Evolutionary conservation across 2,797 vertebrate genomes (phyloP).

Genomic region (Enteromius thamalakanensis): DNA sequence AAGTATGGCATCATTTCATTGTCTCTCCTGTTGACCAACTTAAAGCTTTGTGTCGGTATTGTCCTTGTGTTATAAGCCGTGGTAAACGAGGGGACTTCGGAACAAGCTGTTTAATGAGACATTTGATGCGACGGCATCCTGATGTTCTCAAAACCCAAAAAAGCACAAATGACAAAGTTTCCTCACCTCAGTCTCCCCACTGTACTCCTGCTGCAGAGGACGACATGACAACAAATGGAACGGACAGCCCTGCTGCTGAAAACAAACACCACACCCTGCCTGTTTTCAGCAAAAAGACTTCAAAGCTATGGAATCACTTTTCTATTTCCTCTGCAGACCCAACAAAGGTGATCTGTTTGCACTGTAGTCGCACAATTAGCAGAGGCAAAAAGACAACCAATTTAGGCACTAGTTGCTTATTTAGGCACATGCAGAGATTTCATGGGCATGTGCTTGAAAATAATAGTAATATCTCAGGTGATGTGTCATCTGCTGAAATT

Average conservation of each 20-base stretch:
- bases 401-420: conserved; percentile 94
- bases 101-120: conserved; percentile 95
- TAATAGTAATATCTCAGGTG: conserved; percentile 81
- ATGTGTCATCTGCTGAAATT: conserved; percentile 78
- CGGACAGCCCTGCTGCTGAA: conserved; percentile 73
- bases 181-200: conserved; percentile 83
- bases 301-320: conserved; percentile 99
- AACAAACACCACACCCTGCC: conserved; percentile 81
- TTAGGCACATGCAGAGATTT: conserved; percentile 95
- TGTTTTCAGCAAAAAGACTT: conserved; percentile 94
- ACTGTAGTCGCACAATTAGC: conserved; percentile 98
- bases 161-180: conserved; percentile 80
- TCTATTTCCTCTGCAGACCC: conserved; percentile 92
- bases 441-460: conserved; percentile 89
- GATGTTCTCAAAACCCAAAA: conserved; percentile 89
- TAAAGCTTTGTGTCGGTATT: conserved; percentile 94
- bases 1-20: conserved; percentile 97
- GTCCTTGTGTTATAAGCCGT: conserved; percentile 91
- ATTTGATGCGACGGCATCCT: conserved; percentile 90
- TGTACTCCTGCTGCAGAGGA: conserved; percentile 79
- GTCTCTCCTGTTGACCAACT: conserved; percentile 91
- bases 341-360: conserved; percentile 96
- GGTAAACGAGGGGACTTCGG: conserved; percentile 94
- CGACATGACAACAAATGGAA: conserved; percentile 79
- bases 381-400: conserved; percentile 97